Evolutionary conservation across 2,113 vertebrate genomes (phyloP).

Genomic region (Myrmophylax atrothorax): DNA sequence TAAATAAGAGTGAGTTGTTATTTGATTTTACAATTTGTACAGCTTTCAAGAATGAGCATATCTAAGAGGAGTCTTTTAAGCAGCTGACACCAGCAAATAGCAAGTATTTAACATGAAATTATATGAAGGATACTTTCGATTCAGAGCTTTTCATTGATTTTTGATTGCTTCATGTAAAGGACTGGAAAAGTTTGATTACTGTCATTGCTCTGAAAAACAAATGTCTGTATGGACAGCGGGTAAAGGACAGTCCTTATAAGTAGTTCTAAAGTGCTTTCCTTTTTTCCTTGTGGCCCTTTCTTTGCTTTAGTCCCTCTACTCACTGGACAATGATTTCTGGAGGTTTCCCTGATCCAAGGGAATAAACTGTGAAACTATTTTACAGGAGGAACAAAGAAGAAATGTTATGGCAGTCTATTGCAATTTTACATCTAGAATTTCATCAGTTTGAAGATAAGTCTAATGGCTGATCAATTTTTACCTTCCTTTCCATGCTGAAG

Average conservation of each 20-base stretch:
- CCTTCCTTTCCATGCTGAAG: background rate
- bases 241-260: background rate
- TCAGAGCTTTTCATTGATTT: background rate
- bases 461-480: background rate
- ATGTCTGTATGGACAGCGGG: fast-evolving
- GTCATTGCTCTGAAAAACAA: background rate
- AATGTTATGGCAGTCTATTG: background rate
- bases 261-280: background rate
- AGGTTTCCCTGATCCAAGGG: background rate
- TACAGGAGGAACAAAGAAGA: background rate
- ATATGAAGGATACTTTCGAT: background rate
- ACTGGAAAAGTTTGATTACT: background rate
- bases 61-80: background rate
- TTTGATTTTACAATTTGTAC: background rate
- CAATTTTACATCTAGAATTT: background rate
- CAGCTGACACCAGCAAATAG: background rate
- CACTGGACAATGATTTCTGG: background rate
- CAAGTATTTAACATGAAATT: background rate
- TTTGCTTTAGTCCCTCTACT: background rate
- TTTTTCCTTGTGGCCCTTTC: background rate
- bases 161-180: background rate
- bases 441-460: background rate
- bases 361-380: background rate
- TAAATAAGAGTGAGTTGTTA: background rate
- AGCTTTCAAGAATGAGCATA: background rate